Conservation (phyloP, 2,797 vertebrate genomes). For the Botia almorhae region DNA sequence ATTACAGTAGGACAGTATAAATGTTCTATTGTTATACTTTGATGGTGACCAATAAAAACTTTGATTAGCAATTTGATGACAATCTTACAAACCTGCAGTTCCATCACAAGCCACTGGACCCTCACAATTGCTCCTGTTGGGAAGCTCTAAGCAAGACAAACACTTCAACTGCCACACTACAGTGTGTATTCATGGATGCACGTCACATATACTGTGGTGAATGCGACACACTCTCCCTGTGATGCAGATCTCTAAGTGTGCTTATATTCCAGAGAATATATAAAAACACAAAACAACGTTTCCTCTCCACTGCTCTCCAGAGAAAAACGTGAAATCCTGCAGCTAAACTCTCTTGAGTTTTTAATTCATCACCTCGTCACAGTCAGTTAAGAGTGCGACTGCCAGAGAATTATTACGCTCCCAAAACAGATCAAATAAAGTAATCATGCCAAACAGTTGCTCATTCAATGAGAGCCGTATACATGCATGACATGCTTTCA, state of each 20-base stretch:
- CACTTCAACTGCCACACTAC: not conserved
- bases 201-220: conserved; percentile 8
- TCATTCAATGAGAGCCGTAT: conserved; percentile 60
- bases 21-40: not conserved
- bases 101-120: not conserved
- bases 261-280: conserved; percentile 38
- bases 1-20: not conserved
- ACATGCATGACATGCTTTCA: conserved; percentile 44
- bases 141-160: not conserved
- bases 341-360: conserved; percentile 57
- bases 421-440: conserved; percentile 63
- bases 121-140: not conserved
- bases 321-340: conserved; percentile 49
- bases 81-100: not conserved
- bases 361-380: conserved; percentile 65
- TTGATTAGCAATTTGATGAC: not conserved
- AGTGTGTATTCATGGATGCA: not conserved
- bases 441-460: conserved; percentile 61
- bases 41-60: not conserved
- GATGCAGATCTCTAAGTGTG: conserved; percentile 19
- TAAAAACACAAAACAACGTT: conserved; percentile 46
- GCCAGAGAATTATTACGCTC: conserved; percentile 63
- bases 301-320: conserved; percentile 51
- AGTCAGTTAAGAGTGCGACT: conserved; percentile 60
- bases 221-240: conserved; percentile 12